phyloP scores from a whole-genome alignment of 2,888 invertebrate species.

The Icerya purchasi region DNA sequence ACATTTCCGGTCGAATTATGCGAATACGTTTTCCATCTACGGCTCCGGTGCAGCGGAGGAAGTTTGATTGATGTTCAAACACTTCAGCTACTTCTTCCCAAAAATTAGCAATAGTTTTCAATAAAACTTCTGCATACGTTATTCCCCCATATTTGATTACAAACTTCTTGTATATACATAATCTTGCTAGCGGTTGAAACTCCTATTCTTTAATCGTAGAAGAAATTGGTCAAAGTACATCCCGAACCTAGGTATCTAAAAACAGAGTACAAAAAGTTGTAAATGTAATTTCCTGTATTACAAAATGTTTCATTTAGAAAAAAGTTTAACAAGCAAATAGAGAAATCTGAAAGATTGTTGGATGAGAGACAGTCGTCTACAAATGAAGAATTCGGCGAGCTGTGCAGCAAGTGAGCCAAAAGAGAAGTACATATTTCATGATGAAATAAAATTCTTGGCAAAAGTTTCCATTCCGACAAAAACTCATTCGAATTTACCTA shows the following conservation, averaged over 20 bases:
- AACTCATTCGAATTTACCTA: too few relatives aligned
- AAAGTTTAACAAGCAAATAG: not conserved
- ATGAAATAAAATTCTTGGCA: not conserved
- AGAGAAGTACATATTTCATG: not conserved
- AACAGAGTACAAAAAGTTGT: not conserved
- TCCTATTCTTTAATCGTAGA: not conserved
- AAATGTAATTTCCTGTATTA: not conserved
- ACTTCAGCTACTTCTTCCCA: not conserved
- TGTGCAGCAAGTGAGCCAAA: not conserved
- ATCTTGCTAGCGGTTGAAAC: not conserved
- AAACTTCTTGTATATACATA: not conserved
- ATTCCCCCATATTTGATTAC: not conserved
- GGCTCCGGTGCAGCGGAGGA: not conserved
- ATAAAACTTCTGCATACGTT: not conserved
- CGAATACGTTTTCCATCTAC: not conserved
- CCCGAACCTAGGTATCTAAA: not conserved
- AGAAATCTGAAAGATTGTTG: not conserved
- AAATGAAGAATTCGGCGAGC: not conserved
- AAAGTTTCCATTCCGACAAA: too few relatives aligned
- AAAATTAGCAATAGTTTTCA: not conserved
- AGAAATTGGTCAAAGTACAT: not conserved
- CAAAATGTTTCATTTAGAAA: not conserved
- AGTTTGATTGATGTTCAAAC: not conserved
- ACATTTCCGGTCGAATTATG: not conserved
- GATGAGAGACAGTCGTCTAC: not conserved